Evolutionary conservation across 1,140 invertebrate species (phyloP), one percentile per base, ranked within the genome.

Genomic region (Dendroctonus valens): DNA sequence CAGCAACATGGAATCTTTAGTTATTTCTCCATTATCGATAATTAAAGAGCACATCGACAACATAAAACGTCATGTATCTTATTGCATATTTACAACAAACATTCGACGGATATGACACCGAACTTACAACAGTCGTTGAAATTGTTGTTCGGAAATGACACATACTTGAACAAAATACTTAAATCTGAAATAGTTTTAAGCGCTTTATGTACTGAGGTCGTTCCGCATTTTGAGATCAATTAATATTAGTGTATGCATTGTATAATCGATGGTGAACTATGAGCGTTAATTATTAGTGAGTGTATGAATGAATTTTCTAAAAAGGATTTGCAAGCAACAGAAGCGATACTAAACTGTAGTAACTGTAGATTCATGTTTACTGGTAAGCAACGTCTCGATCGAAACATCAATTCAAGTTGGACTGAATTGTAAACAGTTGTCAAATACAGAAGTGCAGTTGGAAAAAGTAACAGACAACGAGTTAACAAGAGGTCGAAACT

Each of bases 1-100:
- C 26, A 40, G 6, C 38, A 12, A 11, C 41, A 65, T 42, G 26
- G n/a, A 44, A 9, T 8, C 26, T 26, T 26, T 26, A 26, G 26
- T 26, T 26, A 26, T 48, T 66, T 61, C 68, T 70, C 62, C 57
- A 68, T 68, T 70, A 65, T 63, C 62, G 41, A 62, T 14, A 65
- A 60, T 41, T 65, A 7, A 49, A 59, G 70, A 69, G 67, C 67
- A 71, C 70, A 71, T 54, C 37, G 37, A 68, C 64, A 67, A 69
- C 67, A 67, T 59, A 50, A 40, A 66, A 60, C 41, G 64, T 71
- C 70, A 68, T 55, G 63, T 71, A 71, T 71, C 66, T 71, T 71
- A 71, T 69, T 71, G 70, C 70, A 71, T 71, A 71, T 71, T 71
- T 71, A 71, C 70, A 69, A 71, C 41, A 59, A 50, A 57, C 26